Evolutionary conservation across 2,888 invertebrate genomes (phyloP), one percentile per base, ranked within the genome.

Genomic region (Hermaeophaga mercurialis): DNA sequence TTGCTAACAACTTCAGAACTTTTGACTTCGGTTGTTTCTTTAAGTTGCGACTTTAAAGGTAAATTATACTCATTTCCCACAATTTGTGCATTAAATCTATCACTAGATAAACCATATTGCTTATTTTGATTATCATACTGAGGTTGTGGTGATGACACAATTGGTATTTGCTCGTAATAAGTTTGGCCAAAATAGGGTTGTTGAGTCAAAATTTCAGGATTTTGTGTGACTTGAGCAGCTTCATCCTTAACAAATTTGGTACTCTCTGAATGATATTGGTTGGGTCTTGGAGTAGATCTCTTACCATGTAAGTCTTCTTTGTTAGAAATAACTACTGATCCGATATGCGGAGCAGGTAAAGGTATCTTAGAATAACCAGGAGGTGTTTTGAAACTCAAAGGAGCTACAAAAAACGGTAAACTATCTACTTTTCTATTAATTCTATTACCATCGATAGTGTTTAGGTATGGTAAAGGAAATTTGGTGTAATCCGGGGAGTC

Each of bases 341-440:
- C 92, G 0, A 93, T 91, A 68, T 93, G 92, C 0, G 92, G 92
- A 9, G 91, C 87, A 0, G 92, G 92, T 72, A 93, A 84, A 0
- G 91, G 87, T 61, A 93, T 92, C 77, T 92, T 93, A 0, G 90
- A 88, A 71, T 90, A 92, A 2, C 92, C 92, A 43, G 84, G 81
- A 0, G 91, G 92, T n/a, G 91, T 87, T 64, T 88, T 87, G 69
- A 91, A 93, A 69, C 90, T 92, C 17, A 91, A 75, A 0, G 92
- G 92, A 0, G 92, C 92, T 5, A 93, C 92, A 67, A 92, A 93
- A 76, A 92, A 92, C 0, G 91, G 90, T 1, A 91, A 74, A 63
- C 89, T 87, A 49, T 86, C 85, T 1, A 90, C 81, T 75, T 89
- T 89, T 53, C 85, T 82, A 67, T 89, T 88, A 7, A 85, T 84